A percentile compares a stretch with the other conserved stretches of the same genome.
phyloP scores from a whole-genome alignment of 1,140 invertebrate genomes.

The Zaprionus lachaisei region DNA sequence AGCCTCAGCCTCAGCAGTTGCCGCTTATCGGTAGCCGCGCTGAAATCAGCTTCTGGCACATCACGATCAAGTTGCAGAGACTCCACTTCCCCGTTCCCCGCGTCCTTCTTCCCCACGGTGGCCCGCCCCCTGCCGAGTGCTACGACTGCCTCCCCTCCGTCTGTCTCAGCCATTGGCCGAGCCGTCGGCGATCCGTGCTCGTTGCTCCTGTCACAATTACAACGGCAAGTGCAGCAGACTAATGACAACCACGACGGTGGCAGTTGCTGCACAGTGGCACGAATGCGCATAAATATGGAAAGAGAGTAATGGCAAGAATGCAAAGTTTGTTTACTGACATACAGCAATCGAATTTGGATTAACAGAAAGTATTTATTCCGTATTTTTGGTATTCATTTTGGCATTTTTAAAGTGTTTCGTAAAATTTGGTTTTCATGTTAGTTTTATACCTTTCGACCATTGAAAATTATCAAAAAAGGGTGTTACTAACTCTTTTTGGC shows the following conservation, averaged over 20 bases:
- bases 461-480: too few relatives aligned
- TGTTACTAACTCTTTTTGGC: too few relatives aligned
- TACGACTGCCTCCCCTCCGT: neutral
- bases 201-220: slow-evolving; percentile 83
- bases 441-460: too few relatives aligned
- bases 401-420: too few relatives aligned
- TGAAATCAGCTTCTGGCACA: slow-evolving; percentile 83
- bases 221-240: slow-evolving; percentile 77
- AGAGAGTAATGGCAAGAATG: neutral
- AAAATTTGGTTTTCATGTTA: too few relatives aligned
- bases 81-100: neutral
- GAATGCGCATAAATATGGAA: neutral
- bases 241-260: slow-evolving; percentile 75
- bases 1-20: slow-evolving; percentile 13
- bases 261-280: slow-evolving; percentile 50
- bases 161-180: slow-evolving; percentile 46
- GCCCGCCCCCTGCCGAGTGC: neutral
- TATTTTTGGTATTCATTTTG: neutral
- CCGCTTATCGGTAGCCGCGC: slow-evolving; percentile 79
- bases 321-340: neutral
- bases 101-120: neutral
- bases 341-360: too few relatives aligned
- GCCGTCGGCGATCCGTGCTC: slow-evolving; percentile 75
- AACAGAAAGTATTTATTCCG: neutral
- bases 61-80: slow-evolving; percentile 70